These are phyloP conservation scores for Graptemys geographica DNA, from an alignment of 2,797 vertebrate genomes.

Conservation along the genomic window DNA sequence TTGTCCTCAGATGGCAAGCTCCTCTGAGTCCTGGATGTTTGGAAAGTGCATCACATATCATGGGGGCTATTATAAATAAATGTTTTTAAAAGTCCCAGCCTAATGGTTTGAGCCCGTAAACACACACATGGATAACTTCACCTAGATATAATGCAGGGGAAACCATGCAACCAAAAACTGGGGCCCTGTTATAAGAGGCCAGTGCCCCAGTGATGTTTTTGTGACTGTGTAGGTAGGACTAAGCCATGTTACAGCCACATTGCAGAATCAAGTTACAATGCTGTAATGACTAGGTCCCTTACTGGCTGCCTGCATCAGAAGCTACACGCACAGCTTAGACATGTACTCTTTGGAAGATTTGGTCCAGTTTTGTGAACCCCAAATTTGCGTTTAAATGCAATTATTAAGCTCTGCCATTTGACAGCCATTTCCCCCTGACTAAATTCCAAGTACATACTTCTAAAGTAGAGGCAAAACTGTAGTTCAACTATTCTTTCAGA, in stretches of 20 bases:
- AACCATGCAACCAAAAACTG: not conserved
- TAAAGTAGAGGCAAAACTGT: not conserved
- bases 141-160: not conserved
- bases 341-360: not conserved
- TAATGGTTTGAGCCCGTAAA: not conserved
- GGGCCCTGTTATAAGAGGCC: not conserved
- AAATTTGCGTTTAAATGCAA: not conserved
- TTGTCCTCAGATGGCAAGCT: not conserved
- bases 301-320: not conserved
- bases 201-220: not conserved
- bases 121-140: not conserved
- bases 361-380: not conserved
- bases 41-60: constrained; percentile 4
- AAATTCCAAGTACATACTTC: not conserved
- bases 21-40: not conserved
- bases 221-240: not conserved
- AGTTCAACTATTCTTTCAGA: not conserved
- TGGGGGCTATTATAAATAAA: not conserved
- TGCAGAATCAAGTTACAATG: not conserved
- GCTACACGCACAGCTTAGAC: not conserved
- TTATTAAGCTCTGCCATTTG: not conserved
- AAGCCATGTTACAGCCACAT: not conserved
- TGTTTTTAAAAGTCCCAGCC: not conserved
- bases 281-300: not conserved
- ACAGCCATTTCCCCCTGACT: no score